Evolutionary conservation across 1,140 invertebrate species (phyloP).

Genomic region (Leguminivora glycinivorella): DNA sequence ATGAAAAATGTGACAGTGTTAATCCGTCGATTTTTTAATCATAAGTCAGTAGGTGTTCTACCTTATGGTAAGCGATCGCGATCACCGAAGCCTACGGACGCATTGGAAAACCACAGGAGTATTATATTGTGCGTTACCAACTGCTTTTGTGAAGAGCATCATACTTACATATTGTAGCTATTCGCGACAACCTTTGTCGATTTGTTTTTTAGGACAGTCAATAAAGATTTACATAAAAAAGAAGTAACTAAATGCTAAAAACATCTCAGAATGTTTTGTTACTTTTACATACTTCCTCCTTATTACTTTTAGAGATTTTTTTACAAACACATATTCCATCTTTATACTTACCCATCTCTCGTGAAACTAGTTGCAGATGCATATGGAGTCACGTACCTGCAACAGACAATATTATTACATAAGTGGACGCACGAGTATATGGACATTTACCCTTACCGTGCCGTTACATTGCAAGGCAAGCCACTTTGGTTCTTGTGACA

Average conservation of each 20-base stretch:
- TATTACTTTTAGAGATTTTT: not conserved
- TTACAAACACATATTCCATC: not conserved
- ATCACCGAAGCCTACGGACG: too few species aligned
- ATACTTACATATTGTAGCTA: too few species aligned
- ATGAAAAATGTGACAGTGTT: too few species aligned
- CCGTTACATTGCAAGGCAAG: not conserved
- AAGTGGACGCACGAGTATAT: not conserved
- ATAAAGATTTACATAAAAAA: not conserved
- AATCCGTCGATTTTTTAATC: too few species aligned
- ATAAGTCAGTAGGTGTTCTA: too few species aligned
- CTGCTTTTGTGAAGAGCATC: too few species aligned
- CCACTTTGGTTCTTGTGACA: not conserved
- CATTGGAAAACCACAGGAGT: too few species aligned
- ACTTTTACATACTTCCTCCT: not conserved
- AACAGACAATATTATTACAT: slow-evolving; percentile 8
- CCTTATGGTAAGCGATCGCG: too few species aligned
- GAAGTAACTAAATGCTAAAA: not conserved
- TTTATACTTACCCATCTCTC: not conserved
- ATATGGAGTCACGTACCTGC: slow-evolving; percentile 5
- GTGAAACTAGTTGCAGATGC: not conserved
- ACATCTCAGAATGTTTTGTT: too few species aligned
- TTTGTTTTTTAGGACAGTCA: too few species aligned
- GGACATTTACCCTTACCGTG: not conserved
- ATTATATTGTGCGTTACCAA: too few species aligned
- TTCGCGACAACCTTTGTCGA: too few species aligned